A percentile compares a stretch with the other conserved stretches of the same genome.
Evolutionary conservation across 2,797 vertebrate genomes (phyloP).

Genomic region (Macropus fuliginosus): DNA sequence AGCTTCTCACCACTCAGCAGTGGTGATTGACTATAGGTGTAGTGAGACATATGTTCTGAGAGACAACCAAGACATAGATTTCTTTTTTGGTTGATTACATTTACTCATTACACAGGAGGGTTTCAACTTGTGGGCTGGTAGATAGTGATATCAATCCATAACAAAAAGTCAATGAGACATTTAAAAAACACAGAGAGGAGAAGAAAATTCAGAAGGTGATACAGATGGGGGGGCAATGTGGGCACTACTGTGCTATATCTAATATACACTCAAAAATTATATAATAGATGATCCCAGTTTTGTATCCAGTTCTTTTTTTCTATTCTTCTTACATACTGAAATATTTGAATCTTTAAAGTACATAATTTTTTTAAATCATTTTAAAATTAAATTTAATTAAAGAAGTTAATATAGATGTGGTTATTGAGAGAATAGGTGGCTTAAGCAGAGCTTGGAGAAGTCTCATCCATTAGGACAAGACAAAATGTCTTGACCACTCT

Average conservation of each 20-base stretch:
- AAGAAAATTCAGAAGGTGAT: background rate
- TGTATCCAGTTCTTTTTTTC: no score
- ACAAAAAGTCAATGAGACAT: background rate
- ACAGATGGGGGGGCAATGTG: no score
- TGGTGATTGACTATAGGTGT: background rate
- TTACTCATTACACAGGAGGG: background rate
- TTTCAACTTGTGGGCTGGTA: background rate
- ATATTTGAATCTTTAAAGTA: no score
- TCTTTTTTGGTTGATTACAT: background rate
- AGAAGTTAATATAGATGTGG: constrained; percentile 34
- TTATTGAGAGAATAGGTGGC: constrained; percentile 64
- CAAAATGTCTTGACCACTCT: no score
- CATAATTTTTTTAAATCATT: no score
- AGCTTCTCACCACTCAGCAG: background rate
- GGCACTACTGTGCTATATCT: no score
- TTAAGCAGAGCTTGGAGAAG: no score
- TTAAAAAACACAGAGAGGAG: background rate
- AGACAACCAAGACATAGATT: background rate
- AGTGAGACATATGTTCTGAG: background rate
- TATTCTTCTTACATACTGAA: no score
- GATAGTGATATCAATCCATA: background rate
- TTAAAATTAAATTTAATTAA: no score
- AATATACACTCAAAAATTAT: no score
- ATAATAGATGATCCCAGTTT: no score
- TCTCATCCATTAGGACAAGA: no score